These are phyloP conservation scores for Rhopalosiphum maidis DNA, from an alignment of 1,140 invertebrate species.

Conservation along the genomic window DNA sequence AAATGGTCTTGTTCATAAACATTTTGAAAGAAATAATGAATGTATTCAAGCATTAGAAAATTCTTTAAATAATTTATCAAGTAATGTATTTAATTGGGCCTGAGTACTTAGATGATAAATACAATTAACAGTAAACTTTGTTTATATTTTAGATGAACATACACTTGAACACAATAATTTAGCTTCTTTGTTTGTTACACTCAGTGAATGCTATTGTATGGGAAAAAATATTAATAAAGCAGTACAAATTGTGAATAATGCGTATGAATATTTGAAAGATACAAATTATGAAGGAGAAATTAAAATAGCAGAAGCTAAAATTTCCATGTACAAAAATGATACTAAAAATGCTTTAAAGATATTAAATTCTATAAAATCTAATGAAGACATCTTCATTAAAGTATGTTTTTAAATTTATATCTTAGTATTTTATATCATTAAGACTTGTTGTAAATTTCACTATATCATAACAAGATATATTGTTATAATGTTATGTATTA, in stretches of 20 bases:
- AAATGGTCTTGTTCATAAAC: conserved; percentile 81
- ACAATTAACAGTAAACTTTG: neutral
- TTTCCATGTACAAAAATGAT: conserved; percentile 81
- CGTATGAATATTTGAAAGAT: conserved; percentile 75
- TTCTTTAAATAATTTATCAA: conserved; percentile 67
- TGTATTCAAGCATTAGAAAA: conserved; percentile 78
- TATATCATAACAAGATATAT: neutral
- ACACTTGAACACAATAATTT: conserved; percentile 65
- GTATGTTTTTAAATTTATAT: conserved; percentile 59
- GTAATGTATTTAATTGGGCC: conserved; percentile 22
- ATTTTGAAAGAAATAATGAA: conserved; percentile 75
- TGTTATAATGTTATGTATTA: neutral
- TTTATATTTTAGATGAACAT: conserved; percentile 57
- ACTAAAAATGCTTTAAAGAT: conserved; percentile 80
- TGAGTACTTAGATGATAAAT: neutral
- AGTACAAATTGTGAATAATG: conserved; percentile 80
- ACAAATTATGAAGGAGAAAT: conserved; percentile 85
- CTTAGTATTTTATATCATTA: neutral
- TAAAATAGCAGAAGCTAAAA: conserved; percentile 82
- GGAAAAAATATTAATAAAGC: conserved; percentile 81
- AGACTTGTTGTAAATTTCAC: neutral
- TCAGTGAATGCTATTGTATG: conserved; percentile 79
- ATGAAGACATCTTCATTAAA: conserved; percentile 82
- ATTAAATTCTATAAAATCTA: conserved; percentile 77
- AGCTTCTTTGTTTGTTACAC: conserved; percentile 81